Evolutionary conservation across 2,888 invertebrate genomes (phyloP), one percentile per base, ranked within the genome.

Genomic region (Acleris cristana): DNA sequence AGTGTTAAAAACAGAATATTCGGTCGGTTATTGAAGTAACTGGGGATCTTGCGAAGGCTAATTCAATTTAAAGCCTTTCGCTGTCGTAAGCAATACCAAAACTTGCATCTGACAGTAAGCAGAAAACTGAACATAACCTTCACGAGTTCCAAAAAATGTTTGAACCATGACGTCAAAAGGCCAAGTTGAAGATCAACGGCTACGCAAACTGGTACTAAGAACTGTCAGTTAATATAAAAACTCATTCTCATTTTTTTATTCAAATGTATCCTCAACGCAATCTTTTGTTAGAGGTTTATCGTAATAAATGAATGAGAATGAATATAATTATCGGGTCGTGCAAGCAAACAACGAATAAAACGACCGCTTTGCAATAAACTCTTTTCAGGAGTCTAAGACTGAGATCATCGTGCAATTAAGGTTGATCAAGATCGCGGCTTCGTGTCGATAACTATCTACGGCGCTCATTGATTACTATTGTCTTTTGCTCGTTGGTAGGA

Each of bases 381-480:
- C 52, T 58, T 67, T 67, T 67, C 62, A 63, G 62, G 62, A 62
- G 57, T 44, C 52, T 34, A 34, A 34, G 10, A 10, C 34, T 61
- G 65, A 67, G 62, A 67, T 67, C 67, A 67, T 58, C 57, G 30
- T 58, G 62, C 49, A 67, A 67, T 67, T 67, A 67, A 67, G 53
- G 53, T 54, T 54, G 67, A 67, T 67, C 62, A 49, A 58, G 67
- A 67, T 67, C 57, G n/a, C 18, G 52, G 63, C 53, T 82, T 83
- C 85, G 85, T 84, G 86, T 81, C 80, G 78, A 76, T 80, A 79
- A 78, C 75, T 59, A 64, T 67, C 69, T 72, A 70, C 76, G 77
- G 83, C 78, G 74, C 72, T 72, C 70, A 72, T 70, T 80, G 80
- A 81, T 85, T 82, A 76, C 76, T 72, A 81, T 79, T 82, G 79